These are phyloP conservation scores for Toxostoma redivivum DNA, from an alignment of 2,113 vertebrate species.

Conservation along the genomic window DNA sequence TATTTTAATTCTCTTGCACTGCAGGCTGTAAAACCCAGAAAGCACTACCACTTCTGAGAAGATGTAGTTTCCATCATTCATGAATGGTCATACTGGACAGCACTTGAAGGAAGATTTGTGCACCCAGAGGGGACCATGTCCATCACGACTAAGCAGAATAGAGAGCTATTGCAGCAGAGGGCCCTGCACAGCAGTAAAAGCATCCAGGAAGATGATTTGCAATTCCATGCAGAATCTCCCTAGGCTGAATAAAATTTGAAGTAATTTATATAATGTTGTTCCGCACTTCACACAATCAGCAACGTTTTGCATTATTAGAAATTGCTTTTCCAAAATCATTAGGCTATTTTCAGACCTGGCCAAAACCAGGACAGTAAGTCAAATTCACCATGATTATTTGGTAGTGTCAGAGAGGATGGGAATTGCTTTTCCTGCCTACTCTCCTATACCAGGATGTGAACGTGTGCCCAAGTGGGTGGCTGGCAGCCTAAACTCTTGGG, in stretches of 20 bases:
- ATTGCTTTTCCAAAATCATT: neutral
- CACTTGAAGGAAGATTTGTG: neutral
- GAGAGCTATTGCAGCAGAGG: neutral
- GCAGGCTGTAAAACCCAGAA: neutral
- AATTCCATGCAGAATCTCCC: neutral
- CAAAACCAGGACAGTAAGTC: neutral
- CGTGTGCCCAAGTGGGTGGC: neutral
- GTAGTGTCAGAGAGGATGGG: neutral
- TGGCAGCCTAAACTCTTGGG: neutral
- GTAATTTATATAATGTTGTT: neutral
- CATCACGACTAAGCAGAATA: neutral
- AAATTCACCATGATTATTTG: slow-evolving; percentile 2
- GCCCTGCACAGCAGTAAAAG: neutral
- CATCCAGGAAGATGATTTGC: neutral
- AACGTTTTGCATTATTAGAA: slow-evolving; percentile 13
- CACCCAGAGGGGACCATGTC: neutral
- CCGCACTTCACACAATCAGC: neutral
- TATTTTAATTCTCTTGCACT: neutral
- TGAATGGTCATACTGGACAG: neutral
- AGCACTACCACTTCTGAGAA: neutral
- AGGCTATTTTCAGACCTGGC: neutral
- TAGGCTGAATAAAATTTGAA: slow-evolving; percentile 28
- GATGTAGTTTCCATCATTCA: neutral
- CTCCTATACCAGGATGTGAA: fast-evolving
- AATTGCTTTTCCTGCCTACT: neutral